Conservation (phyloP, 1,140 invertebrate genomes). For the Protaetia brevitarsis region DNA sequence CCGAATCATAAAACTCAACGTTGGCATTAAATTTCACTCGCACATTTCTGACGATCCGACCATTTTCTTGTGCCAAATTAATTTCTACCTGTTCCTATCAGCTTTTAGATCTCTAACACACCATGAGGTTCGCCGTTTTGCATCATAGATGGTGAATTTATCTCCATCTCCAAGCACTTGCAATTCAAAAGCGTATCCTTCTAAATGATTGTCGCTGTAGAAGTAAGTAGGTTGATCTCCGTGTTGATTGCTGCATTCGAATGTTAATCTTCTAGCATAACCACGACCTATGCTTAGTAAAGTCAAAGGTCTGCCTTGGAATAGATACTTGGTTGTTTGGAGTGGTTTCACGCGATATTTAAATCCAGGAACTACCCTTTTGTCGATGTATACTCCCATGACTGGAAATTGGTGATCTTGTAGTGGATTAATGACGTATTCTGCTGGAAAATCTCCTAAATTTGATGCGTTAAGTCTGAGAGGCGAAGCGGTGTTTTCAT, state of each 20-base stretch:
- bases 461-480: slow-evolving; percentile 50
- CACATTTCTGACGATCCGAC: slow-evolving; percentile 60
- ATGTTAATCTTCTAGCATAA: slow-evolving; percentile 70
- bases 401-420: slow-evolving; percentile 65
- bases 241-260: slow-evolving; percentile 58
- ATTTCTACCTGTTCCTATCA: slow-evolving; percentile 55
- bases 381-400: slow-evolving; percentile 71
- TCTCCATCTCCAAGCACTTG: slow-evolving; percentile 65
- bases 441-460: slow-evolving; percentile 61
- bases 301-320: slow-evolving; percentile 60
- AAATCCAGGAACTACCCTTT: slow-evolving; percentile 68
- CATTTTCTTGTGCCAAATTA: slow-evolving; percentile 43
- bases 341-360: slow-evolving; percentile 62
- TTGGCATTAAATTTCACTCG: slow-evolving; percentile 61
- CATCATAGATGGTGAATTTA: slow-evolving; percentile 67
- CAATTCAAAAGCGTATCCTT: slow-evolving; percentile 70
- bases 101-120: slow-evolving; percentile 59
- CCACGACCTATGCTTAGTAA: slow-evolving; percentile 68
- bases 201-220: slow-evolving; percentile 70
- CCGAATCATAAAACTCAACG: slow-evolving; percentile 64
- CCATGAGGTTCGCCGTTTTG: slow-evolving; percentile 58
- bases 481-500: neutral
- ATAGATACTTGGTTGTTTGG: no score
- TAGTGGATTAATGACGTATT: slow-evolving; percentile 60
- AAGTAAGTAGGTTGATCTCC: slow-evolving; percentile 71